phyloP scores from a whole-genome alignment of 2,113 vertebrate genomes.

The Acanthochromis polyacanthus region DNA sequence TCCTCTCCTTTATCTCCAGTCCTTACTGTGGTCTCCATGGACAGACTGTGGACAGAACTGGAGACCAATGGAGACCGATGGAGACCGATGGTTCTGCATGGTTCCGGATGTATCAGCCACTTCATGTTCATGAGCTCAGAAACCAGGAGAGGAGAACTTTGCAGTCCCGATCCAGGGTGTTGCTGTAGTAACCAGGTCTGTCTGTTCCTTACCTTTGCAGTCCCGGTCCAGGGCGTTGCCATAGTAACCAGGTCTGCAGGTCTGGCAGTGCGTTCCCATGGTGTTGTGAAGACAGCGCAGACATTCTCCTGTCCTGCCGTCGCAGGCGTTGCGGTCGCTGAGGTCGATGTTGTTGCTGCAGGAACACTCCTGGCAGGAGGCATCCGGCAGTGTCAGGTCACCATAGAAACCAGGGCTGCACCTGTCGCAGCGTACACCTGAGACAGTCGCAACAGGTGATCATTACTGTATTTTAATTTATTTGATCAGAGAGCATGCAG shows the following conservation, averaged over 20 bases:
- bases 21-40: too few relatives aligned
- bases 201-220: slow-evolving; percentile 85
- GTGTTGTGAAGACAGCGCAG: slow-evolving; percentile 89
- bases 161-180: slow-evolving; percentile 87
- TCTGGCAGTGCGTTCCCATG: slow-evolving; percentile 84
- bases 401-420: slow-evolving; percentile 89
- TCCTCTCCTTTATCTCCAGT: too few relatives aligned
- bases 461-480: too few relatives aligned
- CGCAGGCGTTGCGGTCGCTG: slow-evolving; percentile 83
- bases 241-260: slow-evolving; percentile 89
- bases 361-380: slow-evolving; percentile 81
- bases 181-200: slow-evolving; percentile 86
- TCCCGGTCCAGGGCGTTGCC: slow-evolving; percentile 86
- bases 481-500: too few relatives aligned
- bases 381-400: slow-evolving; percentile 65
- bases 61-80: too few relatives aligned
- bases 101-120: too few relatives aligned
- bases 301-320: slow-evolving; percentile 85
- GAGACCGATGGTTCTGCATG: too few relatives aligned
- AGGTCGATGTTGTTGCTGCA: slow-evolving; percentile 90
- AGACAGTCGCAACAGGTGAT: not conserved
- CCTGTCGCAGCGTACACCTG: slow-evolving; percentile 86
- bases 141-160: slow-evolving; percentile 76
- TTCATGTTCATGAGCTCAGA: too few relatives aligned
- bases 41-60: too few relatives aligned